Conservation (phyloP, 2,888 invertebrate species). For the Nasonovia ribisnigri region DNA sequence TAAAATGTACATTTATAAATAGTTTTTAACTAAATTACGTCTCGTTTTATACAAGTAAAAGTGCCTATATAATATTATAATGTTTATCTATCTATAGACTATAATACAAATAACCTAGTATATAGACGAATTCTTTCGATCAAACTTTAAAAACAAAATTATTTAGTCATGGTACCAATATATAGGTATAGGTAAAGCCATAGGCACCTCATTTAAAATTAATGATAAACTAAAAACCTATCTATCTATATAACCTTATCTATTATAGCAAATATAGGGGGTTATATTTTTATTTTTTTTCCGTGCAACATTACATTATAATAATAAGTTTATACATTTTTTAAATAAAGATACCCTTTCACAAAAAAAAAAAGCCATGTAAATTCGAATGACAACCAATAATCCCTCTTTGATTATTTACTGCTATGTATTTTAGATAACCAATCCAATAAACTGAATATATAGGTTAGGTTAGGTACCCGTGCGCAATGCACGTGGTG, state of each 20-base stretch:
- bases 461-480: neutral
- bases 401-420: neutral
- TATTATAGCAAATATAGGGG: neutral
- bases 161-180: neutral
- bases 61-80: neutral
- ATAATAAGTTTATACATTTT: neutral
- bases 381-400: neutral
- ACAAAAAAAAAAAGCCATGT: neutral
- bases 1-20: neutral
- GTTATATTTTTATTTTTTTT: neutral
- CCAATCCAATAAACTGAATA: constrained; percentile 12
- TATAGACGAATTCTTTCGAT: neutral
- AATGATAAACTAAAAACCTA: neutral
- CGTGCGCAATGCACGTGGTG: neutral
- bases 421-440: constrained; percentile 9
- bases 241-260: too few species aligned
- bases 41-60: neutral
- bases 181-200: neutral
- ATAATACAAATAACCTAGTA: neutral
- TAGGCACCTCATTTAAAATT: neutral
- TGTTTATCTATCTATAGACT: neutral
- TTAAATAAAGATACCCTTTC: neutral
- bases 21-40: neutral
- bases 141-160: neutral
- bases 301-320: neutral